Percentiles rank a stretch among this genome's conserved stretches.
These are phyloP conservation scores for Camelus dromedarius DNA, from an alignment of 2,113 vertebrate species.

Conservation along the genomic window DNA sequence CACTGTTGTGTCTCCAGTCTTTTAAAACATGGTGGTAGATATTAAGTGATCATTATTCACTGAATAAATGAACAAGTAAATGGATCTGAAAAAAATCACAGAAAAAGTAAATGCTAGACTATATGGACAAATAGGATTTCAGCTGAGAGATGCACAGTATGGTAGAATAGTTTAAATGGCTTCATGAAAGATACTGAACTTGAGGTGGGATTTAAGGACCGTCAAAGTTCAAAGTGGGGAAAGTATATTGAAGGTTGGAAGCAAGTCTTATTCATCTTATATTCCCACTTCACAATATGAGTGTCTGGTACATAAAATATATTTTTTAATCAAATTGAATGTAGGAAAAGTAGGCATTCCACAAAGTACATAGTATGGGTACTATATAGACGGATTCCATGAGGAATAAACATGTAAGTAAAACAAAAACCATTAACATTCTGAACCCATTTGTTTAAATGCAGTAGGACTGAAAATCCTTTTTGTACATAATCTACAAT, in stretches of 20 bases:
- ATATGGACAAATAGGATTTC: not conserved
- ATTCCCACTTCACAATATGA: not conserved
- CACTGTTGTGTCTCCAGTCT: not conserved
- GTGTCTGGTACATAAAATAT: not conserved
- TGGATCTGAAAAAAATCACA: not conserved
- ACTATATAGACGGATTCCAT: not conserved
- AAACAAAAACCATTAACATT: not conserved
- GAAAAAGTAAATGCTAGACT: not conserved
- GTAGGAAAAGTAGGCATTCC: not conserved
- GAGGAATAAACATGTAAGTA: not conserved
- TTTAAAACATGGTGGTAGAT: not conserved
- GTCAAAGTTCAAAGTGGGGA: not conserved
- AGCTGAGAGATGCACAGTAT: not conserved
- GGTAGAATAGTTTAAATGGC: not conserved
- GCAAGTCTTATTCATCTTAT: not conserved
- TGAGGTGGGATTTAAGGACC: not conserved
- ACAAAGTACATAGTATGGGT: not conserved
- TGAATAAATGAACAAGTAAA: not conserved
- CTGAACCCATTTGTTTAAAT: not conserved
- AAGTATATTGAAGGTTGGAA: not conserved
- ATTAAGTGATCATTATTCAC: not conserved
- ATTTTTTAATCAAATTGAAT: not conserved
- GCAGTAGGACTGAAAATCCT: not conserved
- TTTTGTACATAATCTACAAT: not conserved
- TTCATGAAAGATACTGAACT: not conserved